Evolutionary conservation across 1,140 invertebrate genomes (phyloP).

Genomic region (Cydia strobilella): DNA sequence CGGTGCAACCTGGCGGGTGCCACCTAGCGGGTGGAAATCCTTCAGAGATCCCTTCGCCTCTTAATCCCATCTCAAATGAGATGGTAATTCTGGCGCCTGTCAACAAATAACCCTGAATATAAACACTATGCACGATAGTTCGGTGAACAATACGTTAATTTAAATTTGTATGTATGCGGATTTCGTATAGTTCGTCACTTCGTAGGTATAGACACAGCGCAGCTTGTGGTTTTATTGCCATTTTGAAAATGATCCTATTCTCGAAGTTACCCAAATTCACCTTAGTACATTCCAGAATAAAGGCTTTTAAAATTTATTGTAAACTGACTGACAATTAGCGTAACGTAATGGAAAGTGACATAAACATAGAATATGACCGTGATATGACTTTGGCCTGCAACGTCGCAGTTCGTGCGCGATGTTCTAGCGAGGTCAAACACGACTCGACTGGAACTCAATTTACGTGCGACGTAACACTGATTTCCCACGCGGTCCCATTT

Average conservation of each 20-base stretch:
- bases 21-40: neutral
- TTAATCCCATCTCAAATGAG: neutral
- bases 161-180: neutral
- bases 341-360: neutral
- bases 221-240: too few species aligned
- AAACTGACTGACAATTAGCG: neutral
- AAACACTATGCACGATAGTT: neutral
- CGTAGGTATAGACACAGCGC: too few species aligned
- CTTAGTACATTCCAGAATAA: too few species aligned
- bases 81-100: neutral
- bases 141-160: neutral
- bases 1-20: too few species aligned
- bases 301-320: too few species aligned
- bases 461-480: conserved; percentile 57
- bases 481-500: conserved; percentile 61
- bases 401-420: neutral
- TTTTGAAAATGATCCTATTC: too few species aligned
- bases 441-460: conserved; percentile 58
- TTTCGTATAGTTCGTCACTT: neutral
- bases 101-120: neutral
- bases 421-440: conserved; percentile 36
- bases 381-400: neutral
- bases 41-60: neutral
- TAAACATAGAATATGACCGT: neutral
- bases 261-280: too few species aligned